Evolutionary conservation across 2,888 invertebrate species (phyloP).

Genomic region (Abrostola tripartita): DNA sequence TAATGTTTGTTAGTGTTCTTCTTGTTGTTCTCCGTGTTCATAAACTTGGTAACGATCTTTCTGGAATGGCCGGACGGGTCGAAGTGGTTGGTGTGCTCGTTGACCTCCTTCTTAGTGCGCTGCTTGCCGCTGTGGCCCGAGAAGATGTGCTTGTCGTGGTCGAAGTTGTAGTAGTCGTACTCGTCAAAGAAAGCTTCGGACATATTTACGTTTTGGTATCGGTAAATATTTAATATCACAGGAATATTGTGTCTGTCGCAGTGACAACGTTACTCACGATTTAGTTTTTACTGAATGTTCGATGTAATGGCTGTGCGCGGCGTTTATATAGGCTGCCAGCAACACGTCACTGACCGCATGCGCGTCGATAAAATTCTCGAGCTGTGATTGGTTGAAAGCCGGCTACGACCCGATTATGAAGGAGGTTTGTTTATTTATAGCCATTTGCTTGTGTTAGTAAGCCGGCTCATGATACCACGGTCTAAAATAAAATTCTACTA

Average conservation of each 20-base stretch:
- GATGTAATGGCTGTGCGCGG: slow-evolving; percentile 53
- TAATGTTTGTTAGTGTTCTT: slow-evolving; percentile 84
- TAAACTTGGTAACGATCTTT: slow-evolving; percentile 95
- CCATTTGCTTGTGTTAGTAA: slow-evolving; percentile 70
- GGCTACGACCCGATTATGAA: slow-evolving; percentile 75
- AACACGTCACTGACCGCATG: slow-evolving; percentile 87
- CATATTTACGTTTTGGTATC: slow-evolving; percentile 88
- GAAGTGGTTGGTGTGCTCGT: slow-evolving; percentile 96
- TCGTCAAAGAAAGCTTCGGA: slow-evolving; percentile 95
- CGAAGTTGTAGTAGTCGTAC: slow-evolving; percentile 98
- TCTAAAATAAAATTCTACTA: slow-evolving; percentile 13
- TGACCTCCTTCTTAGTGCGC: slow-evolving; percentile 95
- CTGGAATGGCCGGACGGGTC: slow-evolving; percentile 98
- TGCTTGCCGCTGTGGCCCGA: slow-evolving; percentile 97
- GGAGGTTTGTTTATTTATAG: slow-evolving; percentile 79
- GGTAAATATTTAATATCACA: slow-evolving; percentile 62
- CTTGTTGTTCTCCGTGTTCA: slow-evolving; percentile 95
- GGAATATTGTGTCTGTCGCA: slow-evolving; percentile 58
- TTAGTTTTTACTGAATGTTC: slow-evolving; percentile 74
- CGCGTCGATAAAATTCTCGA: slow-evolving; percentile 83
- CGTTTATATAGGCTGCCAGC: slow-evolving; percentile 74
- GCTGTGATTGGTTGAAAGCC: slow-evolving; percentile 77
- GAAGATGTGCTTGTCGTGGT: slow-evolving; percentile 96
- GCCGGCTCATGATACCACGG: slow-evolving; percentile 70
- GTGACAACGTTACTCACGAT: slow-evolving; percentile 69